phyloP scores from a whole-genome alignment of 1,140 invertebrate genomes.

The Andricus grossulariae region DNA sequence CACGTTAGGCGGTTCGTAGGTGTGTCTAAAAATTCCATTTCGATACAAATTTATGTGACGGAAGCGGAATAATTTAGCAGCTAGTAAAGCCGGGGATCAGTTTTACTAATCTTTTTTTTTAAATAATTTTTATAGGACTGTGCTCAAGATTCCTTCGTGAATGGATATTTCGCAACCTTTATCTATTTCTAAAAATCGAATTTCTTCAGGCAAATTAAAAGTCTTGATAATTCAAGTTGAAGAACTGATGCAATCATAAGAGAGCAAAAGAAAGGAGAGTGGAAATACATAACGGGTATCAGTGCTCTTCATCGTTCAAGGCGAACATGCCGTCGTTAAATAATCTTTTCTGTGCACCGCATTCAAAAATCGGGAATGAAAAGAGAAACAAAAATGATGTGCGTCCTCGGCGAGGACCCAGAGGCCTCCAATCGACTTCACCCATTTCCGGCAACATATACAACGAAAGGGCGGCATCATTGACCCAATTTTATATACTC shows the following conservation, averaged over 20 bases:
- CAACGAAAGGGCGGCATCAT: constrained; percentile 24
- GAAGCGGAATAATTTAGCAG: no score
- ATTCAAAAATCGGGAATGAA: constrained; percentile 7
- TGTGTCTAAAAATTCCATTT: no score
- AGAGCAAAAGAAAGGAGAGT: constrained; percentile 47
- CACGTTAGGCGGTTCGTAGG: neutral
- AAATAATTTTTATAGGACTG: no score
- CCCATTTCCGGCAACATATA: constrained; percentile 24
- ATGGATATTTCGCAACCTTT: no score
- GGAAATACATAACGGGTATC: constrained; percentile 59
- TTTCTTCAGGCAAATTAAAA: no score
- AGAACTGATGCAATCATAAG: constrained; percentile 37
- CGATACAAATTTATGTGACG: no score
- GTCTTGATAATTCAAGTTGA: no score
- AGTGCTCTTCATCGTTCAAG: constrained; percentile 63
- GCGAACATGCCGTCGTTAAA: constrained; percentile 64
- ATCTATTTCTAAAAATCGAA: no score
- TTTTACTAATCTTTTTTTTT: no score
- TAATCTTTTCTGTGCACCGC: constrained; percentile 39
- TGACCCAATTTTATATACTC: constrained; percentile 3
- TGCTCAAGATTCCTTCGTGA: no score
- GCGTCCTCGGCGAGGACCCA: constrained; percentile 14
- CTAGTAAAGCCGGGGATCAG: no score
- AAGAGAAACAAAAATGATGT: constrained; percentile 17
- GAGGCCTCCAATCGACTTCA: constrained; percentile 14